Evolutionary conservation across 2,888 invertebrate genomes (phyloP), one percentile per base, ranked within the genome.

Genomic region (Brachypalpus laphriformis): DNA sequence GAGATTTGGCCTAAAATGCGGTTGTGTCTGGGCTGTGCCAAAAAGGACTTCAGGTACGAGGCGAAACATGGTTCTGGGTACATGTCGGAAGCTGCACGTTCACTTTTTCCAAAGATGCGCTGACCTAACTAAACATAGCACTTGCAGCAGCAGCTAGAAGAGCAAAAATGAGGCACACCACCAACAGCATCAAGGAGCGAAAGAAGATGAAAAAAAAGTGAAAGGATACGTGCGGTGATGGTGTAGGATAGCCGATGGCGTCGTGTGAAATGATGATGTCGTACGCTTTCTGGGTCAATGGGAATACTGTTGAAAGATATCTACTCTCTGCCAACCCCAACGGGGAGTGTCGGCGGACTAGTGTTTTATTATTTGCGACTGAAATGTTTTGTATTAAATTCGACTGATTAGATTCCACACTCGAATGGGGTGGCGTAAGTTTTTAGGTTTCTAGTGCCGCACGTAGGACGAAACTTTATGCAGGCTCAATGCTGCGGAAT

Each of bases 271-370:
- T 71, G 51, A 22, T 66, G 25, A 2, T 82, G 72, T 68, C 59
- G 77, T 77, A 77, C 82, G 77, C 56, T 83, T 78, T 83, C 63
- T 83, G 68, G 82, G 82, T 83, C 82, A 68, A 74, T 56, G 61
- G 76, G 76, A 76, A 49, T 42, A 25, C 2, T 78, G 78, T 78
- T 56, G 72, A 57, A 78, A 65, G 57, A 72, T 28, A 47, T 57
- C 45, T 63, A 42, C 40, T 37, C 20, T 22, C 25, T 37, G 59
- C n/a, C n/a, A n/a, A n/a, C n/a, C n/a, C n/a, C n/a, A n/a, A n/a
- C n/a, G 45, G 56, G 63, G 45, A 14, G 7, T 20, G 11, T 20
- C 31, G 59, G 25, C 20, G 31, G 14, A 5, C 31, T 4, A 40
- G 54, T 70, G 61, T 70, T 57, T 71, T 42, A 63, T 63, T 77